Base-by-base conservation (phyloP, 1,140 invertebrate genomes). In the Muscidifurax raptorellus region DNA sequence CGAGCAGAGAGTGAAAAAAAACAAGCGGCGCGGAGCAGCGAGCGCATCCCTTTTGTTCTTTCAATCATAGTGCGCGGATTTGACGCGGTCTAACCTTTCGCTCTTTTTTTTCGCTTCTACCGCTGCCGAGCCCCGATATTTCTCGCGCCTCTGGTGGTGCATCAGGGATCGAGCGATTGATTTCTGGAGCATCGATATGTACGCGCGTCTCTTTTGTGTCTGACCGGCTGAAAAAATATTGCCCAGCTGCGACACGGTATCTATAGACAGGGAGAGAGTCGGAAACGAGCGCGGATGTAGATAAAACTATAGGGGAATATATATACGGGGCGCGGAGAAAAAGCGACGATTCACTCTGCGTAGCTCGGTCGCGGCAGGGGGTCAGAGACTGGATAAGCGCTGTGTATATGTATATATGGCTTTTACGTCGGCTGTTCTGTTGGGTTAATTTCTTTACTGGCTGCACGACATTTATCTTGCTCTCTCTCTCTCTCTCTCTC, bases 21-120 rank as follows among this genome's bases (percentile, higher is more conserved):
- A 27, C 32, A 66, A 47, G 44, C n/a, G 75, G 6, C 22, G 4
- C 15, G 3, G 36, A 25, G 40, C 27, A 76, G 12, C 28, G 28
- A 30, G 27, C 7, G n/a, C 28, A 71, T 59, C n/a, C 12, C 36
- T 72, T 81, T 81, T 32, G 40, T 72, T 81, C 44, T 72, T 81
- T 81, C 69, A 59, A 81, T 81, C 78, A 71, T 71, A 47, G 52
- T 7, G 40, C 28, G 27, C 25, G 67, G 40, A 81, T 71, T 72
- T 59, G 27, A 59, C 18, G 44, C 75, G 27, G 13, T 32, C 36
- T 75, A 47, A 47, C 74, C 27, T 25, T 47, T 22, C 36, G 32
- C 22, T 47, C 36, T 47, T 30, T 28, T 77, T 76, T 59, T 64
- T 59, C n/a, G 75, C 15, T 28, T 59, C 18, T 77, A 12, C 12